Evolutionary conservation across 2,888 invertebrate genomes (phyloP).

Genomic region (Lypha dubia): DNA sequence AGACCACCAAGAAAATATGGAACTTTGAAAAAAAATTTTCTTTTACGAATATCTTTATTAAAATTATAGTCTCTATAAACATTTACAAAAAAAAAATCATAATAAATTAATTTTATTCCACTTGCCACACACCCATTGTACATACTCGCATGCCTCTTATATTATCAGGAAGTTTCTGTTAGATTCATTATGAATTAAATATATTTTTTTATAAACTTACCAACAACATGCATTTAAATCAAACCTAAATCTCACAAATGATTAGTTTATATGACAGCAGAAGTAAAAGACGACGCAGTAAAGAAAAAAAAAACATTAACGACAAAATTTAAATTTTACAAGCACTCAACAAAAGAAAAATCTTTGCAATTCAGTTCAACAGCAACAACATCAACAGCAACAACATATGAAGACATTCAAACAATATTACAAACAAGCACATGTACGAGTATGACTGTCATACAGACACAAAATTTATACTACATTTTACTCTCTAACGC

Average conservation of each 20-base stretch:
- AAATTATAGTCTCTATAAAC: no score
- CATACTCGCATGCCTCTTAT: background rate
- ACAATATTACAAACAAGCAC: slow-evolving; percentile 20
- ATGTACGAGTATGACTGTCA: slow-evolving; percentile 50
- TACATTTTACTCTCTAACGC: background rate
- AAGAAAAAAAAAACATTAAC: slow-evolving; percentile 19
- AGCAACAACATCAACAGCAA: background rate
- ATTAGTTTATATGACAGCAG: slow-evolving; percentile 60
- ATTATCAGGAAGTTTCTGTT: slow-evolving; percentile 50
- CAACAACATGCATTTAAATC: slow-evolving; percentile 41
- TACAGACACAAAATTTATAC: slow-evolving; percentile 3
- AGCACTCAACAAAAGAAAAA: slow-evolving; percentile 31
- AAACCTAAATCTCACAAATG: slow-evolving; percentile 46
- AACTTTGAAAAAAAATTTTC: no score
- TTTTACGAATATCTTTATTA: no score
- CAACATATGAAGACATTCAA: slow-evolving; percentile 51
- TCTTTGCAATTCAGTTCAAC: slow-evolving; percentile 37
- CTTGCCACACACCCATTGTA: slow-evolving; percentile 9
- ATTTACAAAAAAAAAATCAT: background rate
- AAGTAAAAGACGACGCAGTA: background rate
- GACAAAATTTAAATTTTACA: slow-evolving; percentile 37
- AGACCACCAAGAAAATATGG: background rate
- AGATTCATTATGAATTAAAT: slow-evolving; percentile 25
- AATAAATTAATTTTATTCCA: background rate
- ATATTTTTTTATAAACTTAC: slow-evolving; percentile 17